phyloP scores from a whole-genome alignment of 2,888 invertebrate species.

The Drosophila nr. medialis region DNA sequence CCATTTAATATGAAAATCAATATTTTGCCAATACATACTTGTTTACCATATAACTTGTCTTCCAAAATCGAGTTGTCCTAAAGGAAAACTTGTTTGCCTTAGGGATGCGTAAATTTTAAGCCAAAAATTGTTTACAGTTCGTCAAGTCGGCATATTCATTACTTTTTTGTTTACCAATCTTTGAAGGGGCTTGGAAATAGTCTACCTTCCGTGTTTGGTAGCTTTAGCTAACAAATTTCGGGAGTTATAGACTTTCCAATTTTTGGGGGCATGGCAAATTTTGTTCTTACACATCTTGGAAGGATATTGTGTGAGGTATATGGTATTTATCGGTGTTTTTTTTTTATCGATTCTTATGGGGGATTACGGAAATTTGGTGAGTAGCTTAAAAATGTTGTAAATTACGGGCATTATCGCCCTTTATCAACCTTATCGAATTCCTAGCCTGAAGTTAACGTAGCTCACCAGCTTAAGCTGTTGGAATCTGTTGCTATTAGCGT shows the following conservation, averaged over 20 bases:
- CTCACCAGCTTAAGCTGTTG: background rate
- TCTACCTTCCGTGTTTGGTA: background rate
- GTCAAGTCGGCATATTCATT: too few species aligned
- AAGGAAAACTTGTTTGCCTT: too few species aligned
- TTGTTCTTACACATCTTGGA: background rate
- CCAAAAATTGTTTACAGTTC: too few species aligned
- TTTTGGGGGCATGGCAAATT: background rate
- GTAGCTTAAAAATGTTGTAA: background rate
- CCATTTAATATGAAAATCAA: background rate
- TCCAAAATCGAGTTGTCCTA: background rate
- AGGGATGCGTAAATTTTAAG: too few species aligned
- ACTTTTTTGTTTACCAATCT: background rate
- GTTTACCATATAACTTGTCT: background rate
- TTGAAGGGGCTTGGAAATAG: background rate
- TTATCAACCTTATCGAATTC: background rate
- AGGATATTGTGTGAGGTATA: background rate
- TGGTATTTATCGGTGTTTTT: background rate
- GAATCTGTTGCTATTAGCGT: background rate
- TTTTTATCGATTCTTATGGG: background rate
- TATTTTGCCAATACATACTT: background rate
- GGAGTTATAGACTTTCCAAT: background rate
- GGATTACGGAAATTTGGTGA: background rate
- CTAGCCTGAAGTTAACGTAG: background rate
- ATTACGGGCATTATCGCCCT: background rate
- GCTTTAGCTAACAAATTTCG: background rate